Conservation (phyloP, 2,113 vertebrate species). For the Acrocephalus arundinaceus region DNA sequence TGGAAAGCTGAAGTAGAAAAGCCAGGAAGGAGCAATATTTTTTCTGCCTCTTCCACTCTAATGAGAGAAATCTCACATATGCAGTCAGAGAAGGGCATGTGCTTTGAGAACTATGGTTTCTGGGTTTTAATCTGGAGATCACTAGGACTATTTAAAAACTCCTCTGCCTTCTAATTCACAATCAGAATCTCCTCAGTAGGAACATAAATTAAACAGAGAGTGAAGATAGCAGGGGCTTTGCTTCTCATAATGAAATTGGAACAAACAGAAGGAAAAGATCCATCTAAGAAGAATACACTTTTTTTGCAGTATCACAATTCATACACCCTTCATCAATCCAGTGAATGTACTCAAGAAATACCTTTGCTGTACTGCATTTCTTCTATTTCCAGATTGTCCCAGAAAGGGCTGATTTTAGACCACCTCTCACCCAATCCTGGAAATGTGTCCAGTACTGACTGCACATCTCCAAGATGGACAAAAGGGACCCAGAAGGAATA, state of each 20-base stretch:
- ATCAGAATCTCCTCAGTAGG: neutral
- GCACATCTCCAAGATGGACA: neutral
- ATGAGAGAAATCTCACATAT: neutral
- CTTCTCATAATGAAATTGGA: neutral
- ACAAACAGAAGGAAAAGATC: neutral
- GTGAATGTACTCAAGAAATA: neutral
- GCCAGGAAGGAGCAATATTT: neutral
- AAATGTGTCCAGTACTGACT: neutral
- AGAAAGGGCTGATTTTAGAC: neutral
- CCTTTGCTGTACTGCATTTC: neutral
- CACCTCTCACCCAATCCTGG: neutral
- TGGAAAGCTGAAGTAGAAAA: neutral
- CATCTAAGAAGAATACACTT: neutral
- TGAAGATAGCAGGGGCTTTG: neutral
- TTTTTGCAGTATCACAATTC: neutral
- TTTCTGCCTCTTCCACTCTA: neutral
- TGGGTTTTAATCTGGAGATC: neutral
- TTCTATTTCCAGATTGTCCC: neutral
- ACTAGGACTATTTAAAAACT: neutral
- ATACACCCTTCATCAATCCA: neutral
- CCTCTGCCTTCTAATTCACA: neutral
- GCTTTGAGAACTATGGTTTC: neutral
- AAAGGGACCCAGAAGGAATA: neutral
- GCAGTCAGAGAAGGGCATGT: neutral
- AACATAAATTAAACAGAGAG: neutral